Evolutionary conservation across 2,888 invertebrate species (phyloP).

Genomic region (Yponomeuta malinellus): DNA sequence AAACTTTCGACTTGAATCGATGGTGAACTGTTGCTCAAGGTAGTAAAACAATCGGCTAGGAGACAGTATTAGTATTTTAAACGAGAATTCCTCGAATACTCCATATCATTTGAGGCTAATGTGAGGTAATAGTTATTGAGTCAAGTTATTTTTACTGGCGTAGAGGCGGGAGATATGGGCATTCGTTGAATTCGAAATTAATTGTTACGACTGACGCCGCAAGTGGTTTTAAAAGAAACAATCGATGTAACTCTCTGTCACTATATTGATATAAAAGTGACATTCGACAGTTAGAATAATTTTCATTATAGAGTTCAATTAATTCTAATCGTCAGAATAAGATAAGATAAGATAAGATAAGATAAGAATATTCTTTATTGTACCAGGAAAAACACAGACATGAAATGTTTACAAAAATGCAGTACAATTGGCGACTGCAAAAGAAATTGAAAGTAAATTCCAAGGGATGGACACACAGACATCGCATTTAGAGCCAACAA

Average conservation of each 20-base stretch:
- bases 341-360: too few species aligned
- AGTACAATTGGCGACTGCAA: too few species aligned
- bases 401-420: too few species aligned
- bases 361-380: too few species aligned
- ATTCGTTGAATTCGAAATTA: constrained; percentile 6
- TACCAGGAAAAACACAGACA: too few species aligned
- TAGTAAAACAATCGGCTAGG: constrained; percentile 2
- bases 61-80: constrained; percentile 4
- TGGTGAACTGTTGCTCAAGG: neutral
- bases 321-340: too few species aligned
- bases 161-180: constrained; percentile 2
- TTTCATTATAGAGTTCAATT: neutral
- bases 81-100: constrained; percentile 1
- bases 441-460: too few species aligned
- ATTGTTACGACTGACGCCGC: neutral
- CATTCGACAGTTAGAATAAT: neutral
- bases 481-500: too few species aligned
- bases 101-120: constrained; percentile 2
- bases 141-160: constrained; percentile 5
- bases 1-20: neutral
- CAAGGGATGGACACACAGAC: too few species aligned
- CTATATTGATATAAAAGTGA: neutral
- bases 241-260: neutral
- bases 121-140: constrained; percentile 8
- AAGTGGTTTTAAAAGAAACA: neutral